phyloP scores from a whole-genome alignment of 1,140 invertebrate species.

The Sarcophaga peregrina region DNA sequence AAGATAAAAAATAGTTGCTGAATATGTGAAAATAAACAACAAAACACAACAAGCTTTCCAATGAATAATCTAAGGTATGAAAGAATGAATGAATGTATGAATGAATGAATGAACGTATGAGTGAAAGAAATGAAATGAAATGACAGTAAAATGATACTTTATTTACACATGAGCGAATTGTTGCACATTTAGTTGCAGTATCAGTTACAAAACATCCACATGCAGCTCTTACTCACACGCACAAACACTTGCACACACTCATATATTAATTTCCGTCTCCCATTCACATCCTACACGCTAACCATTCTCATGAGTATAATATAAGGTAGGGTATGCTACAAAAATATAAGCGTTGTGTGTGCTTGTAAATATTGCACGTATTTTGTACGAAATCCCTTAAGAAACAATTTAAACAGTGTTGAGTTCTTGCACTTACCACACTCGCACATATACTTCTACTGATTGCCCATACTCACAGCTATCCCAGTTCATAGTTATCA shows the following conservation, averaged over 20 bases:
- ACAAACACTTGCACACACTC: neutral
- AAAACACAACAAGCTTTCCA: neutral
- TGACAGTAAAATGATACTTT: constrained; percentile 49
- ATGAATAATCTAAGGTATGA: neutral
- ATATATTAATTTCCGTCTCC: neutral
- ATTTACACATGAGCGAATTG: constrained; percentile 64
- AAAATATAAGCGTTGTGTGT: neutral
- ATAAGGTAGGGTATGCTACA: too few species aligned
- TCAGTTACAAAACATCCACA: constrained; percentile 25
- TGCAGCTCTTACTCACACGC: neutral
- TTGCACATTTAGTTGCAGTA: constrained; percentile 57
- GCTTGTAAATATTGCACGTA: constrained; percentile 26
- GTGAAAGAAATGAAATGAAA: constrained; percentile 19
- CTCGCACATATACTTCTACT: neutral
- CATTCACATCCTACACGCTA: too few species aligned
- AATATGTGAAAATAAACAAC: neutral
- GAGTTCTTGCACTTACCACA: neutral
- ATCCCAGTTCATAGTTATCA: constrained; percentile 20
- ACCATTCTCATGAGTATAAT: too few species aligned
- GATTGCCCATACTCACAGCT: neutral
- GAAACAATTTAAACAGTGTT: constrained; percentile 29
- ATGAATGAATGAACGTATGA: neutral
- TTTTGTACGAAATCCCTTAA: constrained; percentile 28
- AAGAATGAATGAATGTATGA: neutral
- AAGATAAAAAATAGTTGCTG: neutral